These are phyloP conservation scores for Scaptomyza polygonia DNA, from an alignment of 2,888 invertebrate genomes.

Conservation along the genomic window DNA sequence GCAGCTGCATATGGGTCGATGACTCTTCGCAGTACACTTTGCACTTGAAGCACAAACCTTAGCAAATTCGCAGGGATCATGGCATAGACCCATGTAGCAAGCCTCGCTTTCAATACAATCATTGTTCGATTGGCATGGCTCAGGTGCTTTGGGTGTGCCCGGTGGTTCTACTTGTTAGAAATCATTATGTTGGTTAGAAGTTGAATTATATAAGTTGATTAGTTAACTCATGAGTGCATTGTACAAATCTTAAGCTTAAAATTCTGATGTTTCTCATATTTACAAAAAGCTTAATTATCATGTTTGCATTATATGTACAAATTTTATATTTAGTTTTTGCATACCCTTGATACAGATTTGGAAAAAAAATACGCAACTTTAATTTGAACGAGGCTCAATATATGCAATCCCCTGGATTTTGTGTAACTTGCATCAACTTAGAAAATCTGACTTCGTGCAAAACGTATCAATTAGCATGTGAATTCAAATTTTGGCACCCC, in stretches of 20 bases:
- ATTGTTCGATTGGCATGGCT: slow-evolving; percentile 92
- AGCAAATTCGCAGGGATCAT: slow-evolving; percentile 93
- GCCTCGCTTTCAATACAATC: slow-evolving; percentile 93
- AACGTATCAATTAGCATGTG: slow-evolving; percentile 2
- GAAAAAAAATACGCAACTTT: not conserved
- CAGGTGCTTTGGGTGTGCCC: slow-evolving; percentile 89
- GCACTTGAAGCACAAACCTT: slow-evolving; percentile 91
- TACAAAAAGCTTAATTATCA: slow-evolving; percentile 26
- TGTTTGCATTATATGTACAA: slow-evolving; percentile 26
- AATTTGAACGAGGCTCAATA: not conserved
- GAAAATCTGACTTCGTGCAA: no score
- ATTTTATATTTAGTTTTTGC: not conserved
- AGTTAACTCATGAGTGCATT: slow-evolving; percentile 13
- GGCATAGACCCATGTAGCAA: slow-evolving; percentile 92
- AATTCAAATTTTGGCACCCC: slow-evolving; percentile 17
- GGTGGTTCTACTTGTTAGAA: slow-evolving; percentile 87
- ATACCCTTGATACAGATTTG: slow-evolving; percentile 7
- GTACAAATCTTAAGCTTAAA: slow-evolving; percentile 35
- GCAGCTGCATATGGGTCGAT: slow-evolving; percentile 92
- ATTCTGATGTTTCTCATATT: slow-evolving; percentile 20
- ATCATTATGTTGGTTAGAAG: slow-evolving; percentile 54
- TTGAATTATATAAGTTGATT: slow-evolving; percentile 40
- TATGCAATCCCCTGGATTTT: no score
- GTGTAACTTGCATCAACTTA: no score
- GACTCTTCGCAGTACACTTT: slow-evolving; percentile 92